These are phyloP conservation scores for Clanis bilineata DNA, from an alignment of 2,888 invertebrate species.

Conservation along the genomic window DNA sequence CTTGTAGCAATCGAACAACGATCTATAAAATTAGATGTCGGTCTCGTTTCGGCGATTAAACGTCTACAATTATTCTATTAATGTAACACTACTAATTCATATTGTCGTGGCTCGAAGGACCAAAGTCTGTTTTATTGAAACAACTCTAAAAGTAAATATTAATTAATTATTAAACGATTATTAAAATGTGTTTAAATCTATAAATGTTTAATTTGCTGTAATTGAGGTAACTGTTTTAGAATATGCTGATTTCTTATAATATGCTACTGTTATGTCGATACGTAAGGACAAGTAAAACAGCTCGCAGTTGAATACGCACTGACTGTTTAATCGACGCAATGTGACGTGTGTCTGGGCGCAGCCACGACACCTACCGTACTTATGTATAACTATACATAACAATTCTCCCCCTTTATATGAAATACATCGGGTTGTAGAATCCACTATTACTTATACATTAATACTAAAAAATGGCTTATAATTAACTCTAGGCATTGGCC, in stretches of 20 bases:
- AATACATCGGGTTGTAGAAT: too few species aligned
- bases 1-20: conserved; percentile 29
- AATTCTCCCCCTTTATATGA: too few species aligned
- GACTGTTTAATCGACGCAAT: too few species aligned
- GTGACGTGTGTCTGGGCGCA: too few species aligned
- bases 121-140: background rate
- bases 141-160: background rate
- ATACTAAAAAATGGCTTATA: too few species aligned
- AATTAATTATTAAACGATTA: background rate
- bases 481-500: too few species aligned
- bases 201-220: background rate
- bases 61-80: conserved; percentile 5
- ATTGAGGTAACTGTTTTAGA: background rate
- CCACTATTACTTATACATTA: too few species aligned
- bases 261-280: background rate
- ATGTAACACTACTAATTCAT: conserved; percentile 2
- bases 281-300: too few species aligned
- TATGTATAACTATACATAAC: too few species aligned
- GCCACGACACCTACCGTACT: too few species aligned
- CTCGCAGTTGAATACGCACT: too few species aligned
- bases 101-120: background rate
- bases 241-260: too few species aligned
- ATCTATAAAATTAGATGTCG: conserved; percentile 6
- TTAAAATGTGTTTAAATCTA: background rate
- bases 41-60: background rate